Evolutionary conservation across 2,888 invertebrate species (phyloP).

Genomic region (Pemphredon lugubris): DNA sequence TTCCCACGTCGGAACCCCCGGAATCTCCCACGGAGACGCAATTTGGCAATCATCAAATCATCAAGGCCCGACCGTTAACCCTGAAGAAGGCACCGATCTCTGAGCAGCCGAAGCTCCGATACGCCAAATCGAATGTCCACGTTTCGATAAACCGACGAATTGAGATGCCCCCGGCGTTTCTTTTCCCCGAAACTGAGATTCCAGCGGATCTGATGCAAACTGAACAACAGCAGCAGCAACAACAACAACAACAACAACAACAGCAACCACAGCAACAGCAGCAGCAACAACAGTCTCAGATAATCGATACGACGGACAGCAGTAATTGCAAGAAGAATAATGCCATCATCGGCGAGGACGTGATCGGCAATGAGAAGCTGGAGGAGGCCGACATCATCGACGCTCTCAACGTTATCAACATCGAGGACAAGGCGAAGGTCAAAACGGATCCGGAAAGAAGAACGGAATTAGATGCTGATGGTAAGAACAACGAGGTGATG

Average conservation of each 20-base stretch:
- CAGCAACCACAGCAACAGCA: constrained; percentile 72
- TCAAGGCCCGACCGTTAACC: constrained; percentile 92
- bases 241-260: constrained; percentile 72
- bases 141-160: constrained; percentile 88
- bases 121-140: constrained; percentile 84
- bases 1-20: constrained; percentile 78
- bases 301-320: constrained; percentile 69
- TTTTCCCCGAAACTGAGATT: constrained; percentile 89
- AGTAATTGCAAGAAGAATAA: constrained; percentile 54
- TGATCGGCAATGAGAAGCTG: constrained; percentile 71
- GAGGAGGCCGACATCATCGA: constrained; percentile 79
- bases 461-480: constrained; percentile 54
- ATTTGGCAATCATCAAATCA: constrained; percentile 77
- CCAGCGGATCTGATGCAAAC: constrained; percentile 83
- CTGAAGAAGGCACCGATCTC: constrained; percentile 91
- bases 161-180: constrained; percentile 91
- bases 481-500: constrained; percentile 83
- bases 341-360: constrained; percentile 48
- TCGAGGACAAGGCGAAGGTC: constrained; percentile 76
- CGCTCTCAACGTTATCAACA: constrained; percentile 78
- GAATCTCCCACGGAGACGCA: constrained; percentile 78
- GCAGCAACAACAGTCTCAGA: constrained; percentile 68
- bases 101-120: constrained; percentile 89
- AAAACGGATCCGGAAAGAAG: constrained; percentile 68
- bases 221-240: constrained; percentile 75